Evolutionary conservation across 64 coral and sea anemone species (phyloP).

Genomic region (Acropora yongei): DNA sequence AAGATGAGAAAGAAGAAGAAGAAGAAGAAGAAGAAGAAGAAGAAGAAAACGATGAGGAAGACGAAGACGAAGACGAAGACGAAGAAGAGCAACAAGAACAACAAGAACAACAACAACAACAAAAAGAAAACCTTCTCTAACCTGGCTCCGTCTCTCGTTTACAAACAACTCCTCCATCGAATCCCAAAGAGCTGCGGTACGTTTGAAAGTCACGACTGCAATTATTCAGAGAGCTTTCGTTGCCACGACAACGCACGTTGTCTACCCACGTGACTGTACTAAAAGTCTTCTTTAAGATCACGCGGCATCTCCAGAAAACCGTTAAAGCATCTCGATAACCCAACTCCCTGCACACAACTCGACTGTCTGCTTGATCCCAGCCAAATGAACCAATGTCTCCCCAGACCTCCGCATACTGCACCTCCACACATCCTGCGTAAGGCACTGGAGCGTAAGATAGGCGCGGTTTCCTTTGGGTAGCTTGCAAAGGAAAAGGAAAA

Average conservation of each 20-base stretch:
- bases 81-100: too few species aligned
- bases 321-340: conserved; percentile 37
- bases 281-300: background rate
- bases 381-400: conserved; percentile 50
- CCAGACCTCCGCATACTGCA: conserved; percentile 64
- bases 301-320: background rate
- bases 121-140: background rate
- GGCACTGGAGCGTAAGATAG: conserved; percentile 27
- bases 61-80: too few species aligned
- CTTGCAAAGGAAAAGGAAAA: background rate
- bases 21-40: too few species aligned
- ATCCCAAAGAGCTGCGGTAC: background rate
- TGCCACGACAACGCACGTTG: conserved; percentile 40
- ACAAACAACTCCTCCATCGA: conserved; percentile 50
- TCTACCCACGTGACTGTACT: conserved; percentile 36
- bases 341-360: conserved; percentile 36
- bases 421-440: conserved; percentile 67
- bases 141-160: conserved; percentile 38
- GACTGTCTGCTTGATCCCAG: conserved; percentile 44
- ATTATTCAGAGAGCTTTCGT: conserved; percentile 45
- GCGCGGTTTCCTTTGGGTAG: background rate
- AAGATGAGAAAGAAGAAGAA: too few species aligned
- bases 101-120: too few species aligned
- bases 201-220: conserved; percentile 25
- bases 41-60: too few species aligned